A percentile compares a stretch with the other conserved stretches of the same genome.
Evolutionary conservation across 2,113 vertebrate species (phyloP).

Genomic region (Ochotona curzoniae): DNA sequence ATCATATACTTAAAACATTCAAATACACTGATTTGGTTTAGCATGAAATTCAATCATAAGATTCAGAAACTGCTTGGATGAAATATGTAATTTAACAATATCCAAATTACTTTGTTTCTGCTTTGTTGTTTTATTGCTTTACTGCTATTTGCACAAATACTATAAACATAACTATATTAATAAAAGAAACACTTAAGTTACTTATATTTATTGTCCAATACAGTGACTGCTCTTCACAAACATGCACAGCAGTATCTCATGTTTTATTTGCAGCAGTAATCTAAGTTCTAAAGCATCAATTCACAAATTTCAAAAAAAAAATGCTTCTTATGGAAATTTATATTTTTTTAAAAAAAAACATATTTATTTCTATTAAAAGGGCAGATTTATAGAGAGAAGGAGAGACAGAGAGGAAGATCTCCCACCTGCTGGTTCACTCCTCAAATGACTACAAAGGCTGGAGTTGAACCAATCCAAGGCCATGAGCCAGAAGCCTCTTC

Average conservation of each 20-base stretch:
- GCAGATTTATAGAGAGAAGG: too few relatives aligned
- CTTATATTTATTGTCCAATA: neutral
- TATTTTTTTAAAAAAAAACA: neutral
- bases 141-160: neutral
- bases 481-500: too few relatives aligned
- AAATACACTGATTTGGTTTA: neutral
- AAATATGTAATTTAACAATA: neutral
- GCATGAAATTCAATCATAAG: neutral
- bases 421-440: too few relatives aligned
- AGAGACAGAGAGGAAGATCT: too few relatives aligned
- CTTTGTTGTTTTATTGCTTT: neutral
- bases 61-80: neutral
- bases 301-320: neutral
- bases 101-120: constrained; percentile 36
- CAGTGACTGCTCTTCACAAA: neutral
- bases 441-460: too few relatives aligned
- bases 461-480: too few relatives aligned
- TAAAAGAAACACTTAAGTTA: neutral
- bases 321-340: neutral
- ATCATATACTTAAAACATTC: constrained; percentile 9
- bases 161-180: neutral
- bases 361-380: too few relatives aligned
- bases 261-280: neutral
- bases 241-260: neutral
- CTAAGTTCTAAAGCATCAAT: neutral